Conservation (phyloP, 2,797 vertebrate genomes). For the Sphenopsis melanotis region DNA sequence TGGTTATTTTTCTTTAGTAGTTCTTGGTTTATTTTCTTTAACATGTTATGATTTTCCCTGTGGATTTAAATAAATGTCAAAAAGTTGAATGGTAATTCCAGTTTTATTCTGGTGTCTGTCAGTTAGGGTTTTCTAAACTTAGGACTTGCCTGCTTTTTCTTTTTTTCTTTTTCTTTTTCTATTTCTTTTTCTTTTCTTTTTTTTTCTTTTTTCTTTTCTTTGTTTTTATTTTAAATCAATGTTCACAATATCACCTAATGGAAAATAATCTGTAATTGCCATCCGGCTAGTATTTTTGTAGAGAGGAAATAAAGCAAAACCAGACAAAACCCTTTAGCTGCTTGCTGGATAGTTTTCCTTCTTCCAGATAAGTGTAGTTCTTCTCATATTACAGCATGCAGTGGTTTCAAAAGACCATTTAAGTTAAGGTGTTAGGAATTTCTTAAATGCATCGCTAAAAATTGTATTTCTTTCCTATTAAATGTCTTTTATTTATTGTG, state of each 20-base stretch:
- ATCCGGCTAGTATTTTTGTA: neutral
- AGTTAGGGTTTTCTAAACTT: neutral
- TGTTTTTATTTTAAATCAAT: rapidly evolving
- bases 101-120: neutral
- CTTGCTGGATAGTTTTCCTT: neutral
- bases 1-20: neutral
- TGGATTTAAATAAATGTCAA: neutral
- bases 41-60: neutral
- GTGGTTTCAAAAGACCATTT: neutral
- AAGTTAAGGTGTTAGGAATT: neutral
- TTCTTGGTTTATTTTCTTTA: neutral
- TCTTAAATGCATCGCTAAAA: neutral
- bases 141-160: neutral
- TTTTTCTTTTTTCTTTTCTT: rapidly evolving
- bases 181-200: rapidly evolving
- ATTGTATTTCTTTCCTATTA: neutral
- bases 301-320: neutral
- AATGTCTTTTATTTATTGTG: neutral
- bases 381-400: neutral
- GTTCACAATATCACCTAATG: neutral
- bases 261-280: neutral
- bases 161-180: too few species aligned
- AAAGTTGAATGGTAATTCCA: neutral
- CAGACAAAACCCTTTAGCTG: neutral
- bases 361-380: neutral